Conservation (phyloP, 2,888 invertebrate species). For the Spodoptera picta region DNA sequence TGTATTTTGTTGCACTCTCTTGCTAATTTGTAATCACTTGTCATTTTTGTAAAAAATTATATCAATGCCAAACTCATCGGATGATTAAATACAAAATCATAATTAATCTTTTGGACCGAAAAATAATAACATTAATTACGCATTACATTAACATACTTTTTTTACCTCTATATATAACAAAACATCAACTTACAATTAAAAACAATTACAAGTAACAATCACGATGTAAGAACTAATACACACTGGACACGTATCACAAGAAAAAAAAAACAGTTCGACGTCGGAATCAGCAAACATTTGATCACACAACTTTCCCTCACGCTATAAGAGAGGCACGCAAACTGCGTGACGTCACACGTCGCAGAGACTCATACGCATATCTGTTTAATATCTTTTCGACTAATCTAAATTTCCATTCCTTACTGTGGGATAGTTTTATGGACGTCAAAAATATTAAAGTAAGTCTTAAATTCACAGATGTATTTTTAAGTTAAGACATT, state of each 20-base stretch:
- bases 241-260: slow-evolving; percentile 19
- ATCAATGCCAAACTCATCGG: too few relatives aligned
- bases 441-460: slow-evolving; percentile 79
- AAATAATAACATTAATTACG: too few relatives aligned
- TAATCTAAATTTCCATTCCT: slow-evolving; percentile 84
- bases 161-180: too few relatives aligned
- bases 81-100: too few relatives aligned
- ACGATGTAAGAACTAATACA: slow-evolving; percentile 30
- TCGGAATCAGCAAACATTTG: slow-evolving; percentile 49
- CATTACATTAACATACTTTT: too few relatives aligned
- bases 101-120: too few relatives aligned
- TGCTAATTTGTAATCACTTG: too few relatives aligned
- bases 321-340: slow-evolving; percentile 64
- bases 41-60: too few relatives aligned
- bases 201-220: slow-evolving; percentile 18
- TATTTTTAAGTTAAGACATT: slow-evolving; percentile 85
- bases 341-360: slow-evolving; percentile 47
- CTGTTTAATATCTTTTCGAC: slow-evolving; percentile 33
- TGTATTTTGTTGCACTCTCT: too few relatives aligned
- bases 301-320: slow-evolving; percentile 69
- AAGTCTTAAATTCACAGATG: slow-evolving; percentile 78
- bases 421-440: slow-evolving; percentile 88
- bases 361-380: slow-evolving; percentile 39
- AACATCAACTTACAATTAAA: slow-evolving; percentile 28
- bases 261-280: slow-evolving; percentile 32